Percentiles rank a stretch among this genome's conserved stretches.
Conservation (phyloP, 2,797 vertebrate species). For the Epinephelus awoara region DNA sequence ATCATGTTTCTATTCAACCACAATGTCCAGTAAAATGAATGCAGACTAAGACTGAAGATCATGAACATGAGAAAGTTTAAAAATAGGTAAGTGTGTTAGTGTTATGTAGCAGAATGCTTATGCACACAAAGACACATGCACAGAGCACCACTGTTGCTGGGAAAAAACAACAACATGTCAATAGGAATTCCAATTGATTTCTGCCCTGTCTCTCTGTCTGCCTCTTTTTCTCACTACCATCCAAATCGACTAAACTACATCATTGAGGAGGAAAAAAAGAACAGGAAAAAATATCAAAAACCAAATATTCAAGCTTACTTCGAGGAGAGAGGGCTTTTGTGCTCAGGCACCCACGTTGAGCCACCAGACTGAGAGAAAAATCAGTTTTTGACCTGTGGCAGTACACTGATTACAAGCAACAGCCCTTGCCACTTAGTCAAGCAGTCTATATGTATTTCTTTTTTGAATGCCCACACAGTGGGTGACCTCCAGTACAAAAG, state of each 20-base stretch:
- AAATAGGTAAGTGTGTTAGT: neutral
- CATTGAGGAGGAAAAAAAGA: neutral
- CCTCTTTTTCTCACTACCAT: neutral
- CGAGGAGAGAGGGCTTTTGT: constrained; percentile 23
- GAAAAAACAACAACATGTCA: neutral
- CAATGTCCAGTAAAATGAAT: constrained; percentile 1
- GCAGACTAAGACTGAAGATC: neutral
- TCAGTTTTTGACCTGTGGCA: constrained; percentile 19
- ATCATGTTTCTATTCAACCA: neutral
- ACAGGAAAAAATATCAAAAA: constrained; percentile 5
- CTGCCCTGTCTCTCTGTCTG: neutral
- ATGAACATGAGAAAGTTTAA: neutral
- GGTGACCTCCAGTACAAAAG: constrained; percentile 21
- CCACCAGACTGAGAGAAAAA: constrained; percentile 24
- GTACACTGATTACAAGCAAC: constrained; percentile 9
- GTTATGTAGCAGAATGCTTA: neutral
- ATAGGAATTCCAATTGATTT: constrained; percentile 31
- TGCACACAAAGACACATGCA: neutral
- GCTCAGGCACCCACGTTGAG: neutral
- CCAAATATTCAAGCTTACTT: constrained; percentile 13
- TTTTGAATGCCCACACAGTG: constrained; percentile 38
- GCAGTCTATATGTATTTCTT: constrained; percentile 28
- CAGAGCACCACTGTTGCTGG: neutral
- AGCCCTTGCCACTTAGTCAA: constrained; percentile 22
- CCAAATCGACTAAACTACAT: constrained; percentile 27